Percentiles rank a stretch among this genome's conserved stretches.
Conservation (phyloP, 92 coral and sea anemone genomes). For the Epizoanthus ramosus region DNA sequence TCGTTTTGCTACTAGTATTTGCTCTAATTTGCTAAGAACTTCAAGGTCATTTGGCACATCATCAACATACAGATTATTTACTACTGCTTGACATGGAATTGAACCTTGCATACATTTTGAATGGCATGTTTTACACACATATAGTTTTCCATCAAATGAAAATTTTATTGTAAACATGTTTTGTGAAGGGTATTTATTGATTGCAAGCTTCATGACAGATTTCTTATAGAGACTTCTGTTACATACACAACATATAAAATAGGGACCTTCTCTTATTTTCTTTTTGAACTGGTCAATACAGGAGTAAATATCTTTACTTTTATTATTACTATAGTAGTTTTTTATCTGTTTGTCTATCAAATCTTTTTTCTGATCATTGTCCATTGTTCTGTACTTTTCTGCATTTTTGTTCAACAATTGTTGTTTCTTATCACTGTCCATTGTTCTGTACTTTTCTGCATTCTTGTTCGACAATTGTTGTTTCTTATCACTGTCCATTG, state of each 20-base stretch:
- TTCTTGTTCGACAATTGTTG: slow-evolving; percentile 37
- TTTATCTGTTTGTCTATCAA: slow-evolving; percentile 1
- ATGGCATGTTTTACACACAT: slow-evolving; percentile 56
- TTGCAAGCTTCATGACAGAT: slow-evolving; percentile 40
- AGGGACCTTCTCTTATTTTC: slow-evolving; percentile 49
- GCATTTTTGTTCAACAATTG: slow-evolving; percentile 32
- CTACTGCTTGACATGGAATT: slow-evolving; percentile 53
- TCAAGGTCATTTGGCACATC: slow-evolving; percentile 55
- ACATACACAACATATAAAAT: slow-evolving; percentile 49
- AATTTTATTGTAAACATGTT: slow-evolving; percentile 37
- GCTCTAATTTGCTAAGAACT: slow-evolving; percentile 45
- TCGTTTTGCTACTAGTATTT: slow-evolving; percentile 51
- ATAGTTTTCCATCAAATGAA: slow-evolving; percentile 54
- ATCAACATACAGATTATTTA: slow-evolving; percentile 51
- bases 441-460: slow-evolving; percentile 44
- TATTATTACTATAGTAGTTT: slow-evolving; percentile 36
- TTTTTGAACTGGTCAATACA: slow-evolving; percentile 38
- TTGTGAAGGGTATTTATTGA: slow-evolving; percentile 38
- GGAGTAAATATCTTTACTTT: background rate
- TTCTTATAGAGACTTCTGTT: slow-evolving; percentile 50
- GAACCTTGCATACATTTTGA: slow-evolving; percentile 41
- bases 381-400: slow-evolving; percentile 49
- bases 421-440: slow-evolving; percentile 42
- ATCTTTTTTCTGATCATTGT: slow-evolving; percentile 24
- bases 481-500: slow-evolving; percentile 33